Base-by-base conservation (phyloP, 1,140 invertebrate species). In the Trachelipus rathkii region DNA sequence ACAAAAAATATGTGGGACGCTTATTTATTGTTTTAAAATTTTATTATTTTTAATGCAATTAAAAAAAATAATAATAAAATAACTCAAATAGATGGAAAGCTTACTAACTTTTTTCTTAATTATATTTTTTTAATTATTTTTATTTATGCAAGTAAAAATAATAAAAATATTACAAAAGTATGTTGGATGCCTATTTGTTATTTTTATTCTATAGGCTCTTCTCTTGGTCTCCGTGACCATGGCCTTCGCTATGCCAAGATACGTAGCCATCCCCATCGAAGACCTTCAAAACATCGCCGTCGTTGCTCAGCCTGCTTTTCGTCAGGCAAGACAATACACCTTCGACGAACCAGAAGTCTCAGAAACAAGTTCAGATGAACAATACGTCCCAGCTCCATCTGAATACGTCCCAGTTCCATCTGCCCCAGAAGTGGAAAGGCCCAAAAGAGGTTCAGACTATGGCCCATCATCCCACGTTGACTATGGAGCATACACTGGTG, bases 401-500 rank as follows among this genome's bases (percentile, higher is more conserved):
- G 67, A 13, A 44, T 68, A 19, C 50, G 43, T 7, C 53, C 50
- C 5, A 24, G 24, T 13, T 0, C 69, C 15, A 8, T 15, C 44
- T 11, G 33, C 10, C 11, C 0, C 8, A 15, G 50, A 60, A 15
- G 50, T 4, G 8, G 8, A 60, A 2, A 13, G 50, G 3, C 19
- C 50, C 1, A 60, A 60, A 19, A 60, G 50, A 69, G 21, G 44
- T 19, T n/a, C 78, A 13, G 76, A 43, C 0, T 77, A 73, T 23
- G 78, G 81, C 74, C 74, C 71, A 0, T 43, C 72, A 10, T 77
- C 75, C 24, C 82, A 84, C 67, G 81, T 83, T 67, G 84, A 84
- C 74, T 84, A 83, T 75, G 84, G 84, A 73, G 84, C 83, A 21
- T 83, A 84, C 82, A 84, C 83, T 19, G 84, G 83, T 9, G 82